Evolutionary conservation across 2,797 vertebrate genomes (phyloP), one percentile per base, ranked within the genome.

Genomic region (Paedocypris micromegethes): DNA sequence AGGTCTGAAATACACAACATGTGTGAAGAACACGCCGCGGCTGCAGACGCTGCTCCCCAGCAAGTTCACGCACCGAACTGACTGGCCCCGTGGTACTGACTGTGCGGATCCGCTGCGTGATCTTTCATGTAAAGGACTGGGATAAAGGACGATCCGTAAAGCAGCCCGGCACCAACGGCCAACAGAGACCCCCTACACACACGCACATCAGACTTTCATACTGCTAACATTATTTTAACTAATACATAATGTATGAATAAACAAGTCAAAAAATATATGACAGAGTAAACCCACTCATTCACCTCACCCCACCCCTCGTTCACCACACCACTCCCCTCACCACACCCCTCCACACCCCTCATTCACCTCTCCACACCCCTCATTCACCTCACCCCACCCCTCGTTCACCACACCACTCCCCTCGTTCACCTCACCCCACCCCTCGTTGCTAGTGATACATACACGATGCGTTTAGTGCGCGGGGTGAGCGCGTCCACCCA

Each of bases 61-160:
- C 23, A 43, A 47, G 9, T 42, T 9, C 49, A 56, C 62, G 72
- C 75, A 93, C 92, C 91, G 74, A 90, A 91, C 58, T 92, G 91
- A 81, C 92, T 94, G 4, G 91, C 88, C 65, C 90, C 90, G 6
- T 73, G 40, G 4, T 87, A 93, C 0, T 59, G 4, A 3, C 86
- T 88, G 38, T 77, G 85, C 64, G 90, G 90, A 78, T 82, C 85
- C 75, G 82, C 83, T 66, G 90, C 85, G 2, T 90, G 90, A 68
- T 92, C 88, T 81, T 94, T 94, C 66, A 93, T 91, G 69, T 93
- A 93, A 72, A 93, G 86, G 50, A 93, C 85, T 7, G 92, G 92
- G 64, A 93, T 77, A 82, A 94, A 94, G 4, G 88, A 88, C 23
- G 88, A 88, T 39, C 92, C 91, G 0, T 93, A 93, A 6, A 94